These are phyloP conservation scores for Erynnis tages DNA, from an alignment of 2,888 invertebrate species.

Conservation along the genomic window DNA sequence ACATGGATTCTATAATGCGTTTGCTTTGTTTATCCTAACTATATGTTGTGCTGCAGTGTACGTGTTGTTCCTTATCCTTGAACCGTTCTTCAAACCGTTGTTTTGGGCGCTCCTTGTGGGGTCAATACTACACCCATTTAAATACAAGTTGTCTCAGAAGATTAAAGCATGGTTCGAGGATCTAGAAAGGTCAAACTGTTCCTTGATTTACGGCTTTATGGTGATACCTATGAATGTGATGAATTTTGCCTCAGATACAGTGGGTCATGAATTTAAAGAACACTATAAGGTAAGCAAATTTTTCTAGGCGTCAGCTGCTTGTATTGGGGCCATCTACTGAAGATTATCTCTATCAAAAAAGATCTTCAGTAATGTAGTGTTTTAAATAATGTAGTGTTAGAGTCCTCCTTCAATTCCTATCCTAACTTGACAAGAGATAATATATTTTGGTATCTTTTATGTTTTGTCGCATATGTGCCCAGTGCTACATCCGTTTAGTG, in stretches of 20 bases:
- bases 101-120: slow-evolving; percentile 98
- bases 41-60: slow-evolving; percentile 86
- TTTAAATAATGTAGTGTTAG: no score
- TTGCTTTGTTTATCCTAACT: slow-evolving; percentile 88
- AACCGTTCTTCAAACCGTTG: slow-evolving; percentile 95
- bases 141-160: slow-evolving; percentile 88
- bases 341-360: no score
- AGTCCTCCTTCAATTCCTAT: no score
- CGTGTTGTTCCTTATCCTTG: slow-evolving; percentile 91
- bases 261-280: slow-evolving; percentile 86
- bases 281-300: slow-evolving; percentile 75
- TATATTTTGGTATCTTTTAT: no score
- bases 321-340: no score
- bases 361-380: no score
- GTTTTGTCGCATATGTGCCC: no score
- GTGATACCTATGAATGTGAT: slow-evolving; percentile 88
- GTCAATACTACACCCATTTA: slow-evolving; percentile 98
- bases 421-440: no score
- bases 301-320: no score
- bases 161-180: slow-evolving; percentile 90
- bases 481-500: no score
- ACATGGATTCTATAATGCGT: slow-evolving; percentile 94
- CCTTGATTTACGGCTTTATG: slow-evolving; percentile 81
- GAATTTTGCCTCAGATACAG: slow-evolving; percentile 87
- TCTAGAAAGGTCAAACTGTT: slow-evolving; percentile 84